phyloP scores from a whole-genome alignment of 2,113 vertebrate species.

The Oenanthe melanoleuca region DNA sequence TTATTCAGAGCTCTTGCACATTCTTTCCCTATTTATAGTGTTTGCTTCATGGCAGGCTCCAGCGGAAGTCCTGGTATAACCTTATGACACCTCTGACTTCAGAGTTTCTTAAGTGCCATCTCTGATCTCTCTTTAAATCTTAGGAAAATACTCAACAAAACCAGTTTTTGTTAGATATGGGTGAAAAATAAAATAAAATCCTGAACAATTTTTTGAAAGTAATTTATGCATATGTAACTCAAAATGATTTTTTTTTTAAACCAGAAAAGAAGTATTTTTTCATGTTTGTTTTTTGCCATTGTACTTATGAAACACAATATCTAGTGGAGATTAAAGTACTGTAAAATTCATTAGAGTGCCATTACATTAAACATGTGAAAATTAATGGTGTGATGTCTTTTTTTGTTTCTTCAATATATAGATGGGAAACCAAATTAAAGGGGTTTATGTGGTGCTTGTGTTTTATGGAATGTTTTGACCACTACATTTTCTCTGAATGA shows the following conservation, averaged over 20 bases:
- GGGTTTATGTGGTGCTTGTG: background rate
- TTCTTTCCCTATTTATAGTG: conserved; percentile 55
- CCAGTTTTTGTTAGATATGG: background rate
- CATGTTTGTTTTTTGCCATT: background rate
- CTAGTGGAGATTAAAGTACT: conserved; percentile 18
- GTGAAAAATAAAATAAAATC: conserved; percentile 6
- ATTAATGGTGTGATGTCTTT: background rate
- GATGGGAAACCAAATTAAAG: background rate
- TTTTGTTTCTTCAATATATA: background rate
- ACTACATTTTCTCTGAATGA: background rate
- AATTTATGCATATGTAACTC: background rate
- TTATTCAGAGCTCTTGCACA: background rate
- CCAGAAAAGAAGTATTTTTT: background rate
- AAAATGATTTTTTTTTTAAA: background rate
- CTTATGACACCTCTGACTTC: background rate
- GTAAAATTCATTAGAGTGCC: conserved; percentile 33
- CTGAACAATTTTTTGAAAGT: background rate
- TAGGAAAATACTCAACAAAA: background rate
- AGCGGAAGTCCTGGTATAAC: conserved; percentile 17
- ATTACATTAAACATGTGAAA: conserved; percentile 37
- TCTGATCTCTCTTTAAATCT: background rate
- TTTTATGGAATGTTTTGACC: background rate
- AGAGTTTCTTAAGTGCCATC: background rate
- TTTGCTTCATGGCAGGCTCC: background rate
- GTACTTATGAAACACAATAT: conserved; percentile 1